Conservation (phyloP, 1,140 invertebrate species). For the Protaetia brevitarsis region DNA sequence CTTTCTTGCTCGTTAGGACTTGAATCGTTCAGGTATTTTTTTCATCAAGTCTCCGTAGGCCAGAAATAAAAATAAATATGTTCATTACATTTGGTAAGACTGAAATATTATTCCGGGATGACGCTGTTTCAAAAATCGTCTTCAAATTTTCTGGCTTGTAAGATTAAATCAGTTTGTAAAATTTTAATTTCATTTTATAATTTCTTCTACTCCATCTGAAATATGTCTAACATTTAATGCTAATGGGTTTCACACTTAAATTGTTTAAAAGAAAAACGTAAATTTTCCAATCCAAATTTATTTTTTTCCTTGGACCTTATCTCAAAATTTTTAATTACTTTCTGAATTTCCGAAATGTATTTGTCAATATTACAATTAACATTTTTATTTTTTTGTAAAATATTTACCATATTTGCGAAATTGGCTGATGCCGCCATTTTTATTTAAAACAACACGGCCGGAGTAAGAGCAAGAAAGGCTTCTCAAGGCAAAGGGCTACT, state of each 20-base stretch:
- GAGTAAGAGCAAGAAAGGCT: no score
- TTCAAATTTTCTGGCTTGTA: conserved; percentile 30
- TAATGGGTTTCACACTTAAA: conserved; percentile 34
- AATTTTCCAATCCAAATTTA: conserved; percentile 23
- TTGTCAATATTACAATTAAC: conserved; percentile 31
- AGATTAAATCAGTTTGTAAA: conserved; percentile 28
- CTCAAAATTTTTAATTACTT: conserved; percentile 29
- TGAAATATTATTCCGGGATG: conserved; percentile 20
- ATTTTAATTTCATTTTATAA: conserved; percentile 31
- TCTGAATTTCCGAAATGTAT: conserved; percentile 28
- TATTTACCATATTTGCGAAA: conserved; percentile 33
- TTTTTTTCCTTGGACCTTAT: conserved; percentile 26
- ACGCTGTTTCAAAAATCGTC: conserved; percentile 17
- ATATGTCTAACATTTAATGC: conserved; percentile 29
- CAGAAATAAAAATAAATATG: conserved; percentile 2
- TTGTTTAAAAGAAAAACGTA: conserved; percentile 30
- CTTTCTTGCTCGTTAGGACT: no score
- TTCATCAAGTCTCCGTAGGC: no score
- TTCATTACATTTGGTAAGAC: conserved; percentile 22
- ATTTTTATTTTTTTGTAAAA: conserved; percentile 33
- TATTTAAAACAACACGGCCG: no score
- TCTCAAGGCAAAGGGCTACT: no score
- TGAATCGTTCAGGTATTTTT: no score
- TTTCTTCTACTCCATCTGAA: conserved; percentile 26
- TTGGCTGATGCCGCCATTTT: no score